phyloP scores from a whole-genome alignment of 2,797 vertebrate species.

The Pygocentrus nattereri region DNA sequence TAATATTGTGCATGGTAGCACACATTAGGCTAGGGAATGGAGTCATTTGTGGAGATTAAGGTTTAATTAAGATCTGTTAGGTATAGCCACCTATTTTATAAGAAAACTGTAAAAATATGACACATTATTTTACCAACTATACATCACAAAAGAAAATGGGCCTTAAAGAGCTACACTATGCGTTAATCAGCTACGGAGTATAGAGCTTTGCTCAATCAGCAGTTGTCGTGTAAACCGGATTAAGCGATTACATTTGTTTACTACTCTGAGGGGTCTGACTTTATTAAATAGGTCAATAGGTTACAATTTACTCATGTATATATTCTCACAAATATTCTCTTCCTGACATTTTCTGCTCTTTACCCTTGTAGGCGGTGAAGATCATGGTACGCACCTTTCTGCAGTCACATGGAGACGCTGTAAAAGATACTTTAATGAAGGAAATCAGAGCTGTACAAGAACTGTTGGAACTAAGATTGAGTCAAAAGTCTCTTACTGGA shows the following conservation, averaged over 20 bases:
- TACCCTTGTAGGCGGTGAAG: constrained; percentile 43
- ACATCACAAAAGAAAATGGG: background rate
- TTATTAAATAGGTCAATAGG: background rate
- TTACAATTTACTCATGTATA: background rate
- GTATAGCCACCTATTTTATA: background rate
- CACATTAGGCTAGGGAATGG: too few relatives aligned
- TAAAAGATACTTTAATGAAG: constrained; percentile 45
- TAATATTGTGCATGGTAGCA: background rate
- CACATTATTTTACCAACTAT: background rate
- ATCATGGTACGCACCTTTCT: constrained; percentile 36
- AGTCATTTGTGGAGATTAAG: background rate
- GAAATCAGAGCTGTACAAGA: constrained; percentile 43
- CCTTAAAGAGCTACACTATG: constrained; percentile 11
- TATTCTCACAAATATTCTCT: background rate
- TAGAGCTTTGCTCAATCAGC: constrained; percentile 22
- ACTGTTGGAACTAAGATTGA: constrained; percentile 51
- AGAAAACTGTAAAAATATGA: background rate
- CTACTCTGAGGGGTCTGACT: background rate
- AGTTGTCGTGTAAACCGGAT: constrained; percentile 33
- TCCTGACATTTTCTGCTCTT: background rate
- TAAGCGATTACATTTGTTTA: constrained; percentile 36
- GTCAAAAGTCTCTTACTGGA: constrained; percentile 22
- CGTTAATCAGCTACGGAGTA: constrained; percentile 18
- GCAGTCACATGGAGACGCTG: constrained; percentile 35
- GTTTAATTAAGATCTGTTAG: background rate